Conservation (phyloP, 2,888 invertebrate species). For the Aphidius colemani region DNA sequence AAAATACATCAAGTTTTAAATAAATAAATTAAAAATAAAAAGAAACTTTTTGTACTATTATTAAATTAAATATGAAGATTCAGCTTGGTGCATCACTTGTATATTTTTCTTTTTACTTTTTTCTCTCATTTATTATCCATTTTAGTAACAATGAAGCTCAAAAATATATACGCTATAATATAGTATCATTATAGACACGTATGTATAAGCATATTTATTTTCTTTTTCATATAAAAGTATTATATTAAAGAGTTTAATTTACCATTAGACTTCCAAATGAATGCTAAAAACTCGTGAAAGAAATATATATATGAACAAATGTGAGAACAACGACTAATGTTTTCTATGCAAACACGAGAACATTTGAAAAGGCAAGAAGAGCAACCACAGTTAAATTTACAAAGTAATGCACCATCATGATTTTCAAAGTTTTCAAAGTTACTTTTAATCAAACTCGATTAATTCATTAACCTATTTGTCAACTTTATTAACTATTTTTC, state of each 20-base stretch:
- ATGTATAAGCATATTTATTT: not conserved
- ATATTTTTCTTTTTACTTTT: too few relatives aligned
- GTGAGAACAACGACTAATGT: slow-evolving; percentile 6
- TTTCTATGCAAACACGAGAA: slow-evolving; percentile 13
- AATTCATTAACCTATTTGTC: slow-evolving; percentile 1
- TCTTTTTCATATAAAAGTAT: not conserved
- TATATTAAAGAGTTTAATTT: slow-evolving; percentile 7
- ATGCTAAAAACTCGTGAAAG: too few relatives aligned
- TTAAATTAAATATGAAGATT: too few relatives aligned
- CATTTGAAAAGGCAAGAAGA: slow-evolving; percentile 3
- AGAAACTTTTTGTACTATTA: too few relatives aligned
- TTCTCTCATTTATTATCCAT: too few relatives aligned
- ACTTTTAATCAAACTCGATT: not conserved
- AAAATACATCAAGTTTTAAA: too few relatives aligned
- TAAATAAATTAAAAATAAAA: too few relatives aligned
- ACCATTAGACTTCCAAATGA: not conserved
- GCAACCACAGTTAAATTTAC: slow-evolving; percentile 4
- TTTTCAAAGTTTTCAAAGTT: not conserved
- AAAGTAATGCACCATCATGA: slow-evolving; percentile 3
- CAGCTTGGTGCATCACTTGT: too few relatives aligned
- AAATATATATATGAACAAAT: too few relatives aligned
- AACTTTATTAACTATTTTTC: not conserved
- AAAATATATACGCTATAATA: not conserved
- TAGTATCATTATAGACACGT: not conserved
- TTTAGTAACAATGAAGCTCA: too few relatives aligned